A percentile compares a stretch with the other conserved stretches of the same genome.
phyloP scores from a whole-genome alignment of 2,113 vertebrate genomes.

The Platycercus adscitus region DNA sequence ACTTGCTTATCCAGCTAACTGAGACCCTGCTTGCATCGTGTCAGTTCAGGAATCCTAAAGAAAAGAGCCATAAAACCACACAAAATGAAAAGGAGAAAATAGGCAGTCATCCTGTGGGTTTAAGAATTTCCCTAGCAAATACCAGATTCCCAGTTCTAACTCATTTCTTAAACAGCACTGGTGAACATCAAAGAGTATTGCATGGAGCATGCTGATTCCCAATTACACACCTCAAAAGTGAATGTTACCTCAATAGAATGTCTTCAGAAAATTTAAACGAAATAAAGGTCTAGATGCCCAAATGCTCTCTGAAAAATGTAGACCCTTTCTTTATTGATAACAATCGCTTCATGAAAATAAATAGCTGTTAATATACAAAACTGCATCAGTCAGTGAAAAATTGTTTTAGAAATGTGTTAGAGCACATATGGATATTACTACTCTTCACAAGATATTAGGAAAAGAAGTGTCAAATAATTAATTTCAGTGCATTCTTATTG shows the following conservation, averaged over 20 bases:
- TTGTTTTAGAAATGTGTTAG: background rate
- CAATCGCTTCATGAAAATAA: background rate
- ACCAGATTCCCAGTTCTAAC: constrained; percentile 41
- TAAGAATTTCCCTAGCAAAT: constrained; percentile 62
- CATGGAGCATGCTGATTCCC: constrained; percentile 56
- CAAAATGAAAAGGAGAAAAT: background rate
- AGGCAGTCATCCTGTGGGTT: background rate
- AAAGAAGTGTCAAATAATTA: constrained; percentile 20
- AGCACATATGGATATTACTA: background rate
- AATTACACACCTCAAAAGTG: constrained; percentile 73
- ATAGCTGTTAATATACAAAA: background rate
- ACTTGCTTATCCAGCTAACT: constrained; percentile 44
- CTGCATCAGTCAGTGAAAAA: background rate
- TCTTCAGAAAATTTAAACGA: constrained; percentile 62
- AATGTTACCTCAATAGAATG: constrained; percentile 62
- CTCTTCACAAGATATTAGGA: background rate
- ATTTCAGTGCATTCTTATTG: background rate
- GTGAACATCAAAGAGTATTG: constrained; percentile 68
- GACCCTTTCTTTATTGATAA: background rate
- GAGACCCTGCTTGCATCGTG: constrained; percentile 8
- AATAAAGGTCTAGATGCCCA: constrained; percentile 45
- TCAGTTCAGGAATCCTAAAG: constrained; percentile 8
- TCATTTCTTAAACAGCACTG: constrained; percentile 69
- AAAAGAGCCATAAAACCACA: background rate
- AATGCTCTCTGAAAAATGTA: constrained; percentile 33